Evolutionary conservation across 2,797 vertebrate genomes (phyloP), one percentile per base, ranked within the genome.

Genomic region (Podarcis lilfordi): DNA sequence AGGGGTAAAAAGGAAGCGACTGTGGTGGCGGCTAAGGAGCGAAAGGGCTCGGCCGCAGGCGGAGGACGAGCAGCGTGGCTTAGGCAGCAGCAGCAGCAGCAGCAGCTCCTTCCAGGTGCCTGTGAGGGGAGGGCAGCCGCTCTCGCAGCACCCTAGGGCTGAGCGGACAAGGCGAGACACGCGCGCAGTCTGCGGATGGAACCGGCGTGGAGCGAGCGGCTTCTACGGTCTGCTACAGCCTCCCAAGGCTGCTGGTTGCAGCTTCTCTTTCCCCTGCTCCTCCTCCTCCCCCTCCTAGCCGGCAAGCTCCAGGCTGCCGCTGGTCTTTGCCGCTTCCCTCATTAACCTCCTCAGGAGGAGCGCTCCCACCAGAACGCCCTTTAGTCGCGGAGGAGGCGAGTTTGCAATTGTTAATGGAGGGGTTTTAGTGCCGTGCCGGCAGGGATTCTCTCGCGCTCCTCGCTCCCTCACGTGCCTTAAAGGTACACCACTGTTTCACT

Each of bases 351-450:
- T 84, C 64, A 23, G 80, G 50, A 64, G 85, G 74, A 29, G 74
- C 88, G 76, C 85, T 71, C 71, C 45, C 69, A 0, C 82, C 86
- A 32, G 25, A 45, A 74, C 55, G 85, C 88, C 85, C 37, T 19
- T 37, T 45, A 72, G 71, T n/a, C 69, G 1, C 6, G n/a, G 76
- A 59, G 35, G 86, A 45, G 76, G 45, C 72, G 59, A 86, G 69
- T 86, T 91, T 19, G 86, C 80, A 2, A n/a, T 78, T 83, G 79
- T 91, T 7, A 87, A 88, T 84, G 89, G 68, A 82, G 76, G 72
- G 87, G n/a, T 72, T 72, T 27, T 27, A 37, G 84, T 8, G 84
- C 81, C 10, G 2, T 0, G 77, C 84, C 2, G 80, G 45, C 86
- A 11, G 86, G 86, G 86, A 13, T 68, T 23, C 75, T 50, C 50